Evolutionary conservation across 2,797 vertebrate species (phyloP), one percentile per base, ranked within the genome.

Genomic region (Meriones psammophilus): DNA sequence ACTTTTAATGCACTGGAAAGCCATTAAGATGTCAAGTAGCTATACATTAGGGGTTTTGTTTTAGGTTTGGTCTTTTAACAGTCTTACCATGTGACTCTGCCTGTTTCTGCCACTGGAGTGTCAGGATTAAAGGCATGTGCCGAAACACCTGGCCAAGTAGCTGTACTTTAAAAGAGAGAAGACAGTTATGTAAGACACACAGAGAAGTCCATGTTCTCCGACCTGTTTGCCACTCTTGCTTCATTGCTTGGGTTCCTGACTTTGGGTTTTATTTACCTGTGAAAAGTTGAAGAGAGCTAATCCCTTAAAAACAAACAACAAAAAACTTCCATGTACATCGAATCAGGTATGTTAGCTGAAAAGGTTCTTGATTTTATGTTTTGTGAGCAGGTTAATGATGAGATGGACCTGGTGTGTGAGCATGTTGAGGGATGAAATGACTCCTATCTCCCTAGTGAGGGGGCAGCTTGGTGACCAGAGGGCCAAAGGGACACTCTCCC

Each of bases 181-280:
- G 24, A 54, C 9, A 76, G 30, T 77, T 50, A n/a, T 50, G 36
- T 7, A 50, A 68, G 68, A 58, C 62, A 60, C 22, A 17, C 54
- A 90, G 14, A 76, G 68, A 86, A 84, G 42, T 60, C 42, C 77
- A 68, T 42, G 71, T 50, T 85, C 42, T 50, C 8, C 88, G 84
- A 74, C 10, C 30, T 79, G 14, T 74, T 92, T 84, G 50, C 80
- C 39, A 73, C 3, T 83, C 46, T 73, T 39, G 86, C 33, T 95
- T 26, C 66, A 39, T 66, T 30, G 71, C 56, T 92, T 96, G 68
- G 78, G 42, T 77, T 77, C 26, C 56, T 96, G 91, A 50, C 69
- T 95, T 95, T 62, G 36, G 26, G 46, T 42, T 66, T 50, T 84
- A 46, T 92, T 85, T 93, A 80, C 64, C 22, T 68, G 33, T 56